Evolutionary conservation across 2,797 vertebrate genomes (phyloP).

Genomic region (Megaceryle alcyon): DNA sequence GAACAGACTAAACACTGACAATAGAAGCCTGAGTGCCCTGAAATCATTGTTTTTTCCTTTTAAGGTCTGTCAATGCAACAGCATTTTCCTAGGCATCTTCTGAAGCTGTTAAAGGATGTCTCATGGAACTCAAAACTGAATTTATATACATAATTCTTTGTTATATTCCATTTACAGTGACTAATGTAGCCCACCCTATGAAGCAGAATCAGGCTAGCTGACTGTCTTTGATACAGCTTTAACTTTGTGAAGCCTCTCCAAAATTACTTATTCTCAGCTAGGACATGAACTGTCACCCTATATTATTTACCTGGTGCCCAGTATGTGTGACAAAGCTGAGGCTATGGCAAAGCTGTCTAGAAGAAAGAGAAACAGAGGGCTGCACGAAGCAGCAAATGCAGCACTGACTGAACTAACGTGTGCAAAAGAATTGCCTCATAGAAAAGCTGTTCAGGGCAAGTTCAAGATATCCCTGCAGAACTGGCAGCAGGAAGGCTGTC

Average conservation of each 20-base stretch:
- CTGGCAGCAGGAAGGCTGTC: accelerated
- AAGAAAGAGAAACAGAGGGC: background rate
- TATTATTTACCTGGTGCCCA: background rate
- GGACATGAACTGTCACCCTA: background rate
- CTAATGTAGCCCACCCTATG: background rate
- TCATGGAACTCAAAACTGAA: background rate
- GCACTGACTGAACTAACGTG: background rate
- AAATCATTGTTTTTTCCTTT: background rate
- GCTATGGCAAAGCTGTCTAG: background rate
- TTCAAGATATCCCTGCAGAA: background rate
- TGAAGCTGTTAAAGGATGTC: background rate
- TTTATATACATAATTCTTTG: background rate
- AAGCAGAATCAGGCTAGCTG: background rate
- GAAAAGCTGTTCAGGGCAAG: background rate
- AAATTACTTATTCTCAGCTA: background rate
- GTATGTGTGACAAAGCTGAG: background rate
- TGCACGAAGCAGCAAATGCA: background rate
- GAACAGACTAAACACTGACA: background rate
- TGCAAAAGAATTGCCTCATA: background rate
- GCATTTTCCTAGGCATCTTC: background rate
- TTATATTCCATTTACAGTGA: background rate
- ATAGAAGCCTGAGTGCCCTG: background rate
- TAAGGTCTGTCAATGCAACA: background rate
- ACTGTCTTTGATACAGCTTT: background rate
- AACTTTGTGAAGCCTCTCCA: background rate